Evolutionary conservation across 2,113 vertebrate genomes (phyloP).

Genomic region (Dromaius novaehollandiae): DNA sequence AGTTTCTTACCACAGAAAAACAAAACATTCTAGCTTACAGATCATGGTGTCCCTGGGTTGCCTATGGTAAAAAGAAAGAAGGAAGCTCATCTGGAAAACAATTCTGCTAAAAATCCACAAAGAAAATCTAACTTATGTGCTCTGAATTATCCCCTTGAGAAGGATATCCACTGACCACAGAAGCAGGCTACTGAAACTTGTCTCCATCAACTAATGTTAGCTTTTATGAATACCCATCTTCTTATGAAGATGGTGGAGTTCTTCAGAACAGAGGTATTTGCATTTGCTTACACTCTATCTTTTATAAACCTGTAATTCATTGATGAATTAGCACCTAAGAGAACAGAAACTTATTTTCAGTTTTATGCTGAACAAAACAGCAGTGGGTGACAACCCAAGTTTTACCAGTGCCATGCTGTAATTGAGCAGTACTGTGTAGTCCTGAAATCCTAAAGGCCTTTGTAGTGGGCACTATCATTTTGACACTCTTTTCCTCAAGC

Average conservation of each 20-base stretch:
- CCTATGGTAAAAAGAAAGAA: background rate
- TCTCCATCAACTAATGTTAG: background rate
- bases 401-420: background rate
- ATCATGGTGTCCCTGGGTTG: background rate
- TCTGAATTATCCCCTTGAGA: background rate
- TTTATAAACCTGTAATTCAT: background rate
- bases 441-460: background rate
- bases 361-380: background rate
- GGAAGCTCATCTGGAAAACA: accelerated
- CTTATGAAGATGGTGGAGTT: background rate
- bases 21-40: background rate
- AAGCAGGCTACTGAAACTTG: background rate
- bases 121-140: accelerated
- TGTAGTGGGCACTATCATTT: background rate
- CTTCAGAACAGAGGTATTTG: background rate
- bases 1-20: background rate
- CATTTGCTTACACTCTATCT: background rate
- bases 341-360: background rate
- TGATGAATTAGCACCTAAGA: background rate
- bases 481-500: background rate
- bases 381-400: background rate
- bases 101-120: background rate
- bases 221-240: background rate
- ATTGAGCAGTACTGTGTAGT: background rate
- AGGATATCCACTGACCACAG: background rate